phyloP scores from a whole-genome alignment of 2,113 vertebrate genomes.

The Glaucidium brasilianum region DNA sequence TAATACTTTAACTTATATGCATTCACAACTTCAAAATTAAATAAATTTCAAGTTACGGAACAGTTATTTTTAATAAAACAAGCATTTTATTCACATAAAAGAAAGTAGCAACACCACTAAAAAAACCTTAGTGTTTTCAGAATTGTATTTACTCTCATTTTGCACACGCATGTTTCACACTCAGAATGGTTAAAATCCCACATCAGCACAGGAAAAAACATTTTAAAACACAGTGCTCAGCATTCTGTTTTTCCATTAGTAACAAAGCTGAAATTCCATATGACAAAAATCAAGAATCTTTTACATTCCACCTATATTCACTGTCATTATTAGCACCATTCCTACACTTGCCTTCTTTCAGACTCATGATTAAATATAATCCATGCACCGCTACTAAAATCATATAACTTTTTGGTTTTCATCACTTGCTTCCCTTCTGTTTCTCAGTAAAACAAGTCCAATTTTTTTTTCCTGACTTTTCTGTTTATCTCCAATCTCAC shows the following conservation, averaged over 20 bases:
- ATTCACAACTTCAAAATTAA: neutral
- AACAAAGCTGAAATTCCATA: neutral
- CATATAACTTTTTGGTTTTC: fast-evolving
- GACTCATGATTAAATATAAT: neutral
- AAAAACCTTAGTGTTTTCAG: neutral
- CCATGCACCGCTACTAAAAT: neutral
- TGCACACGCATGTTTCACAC: neutral
- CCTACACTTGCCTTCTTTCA: neutral
- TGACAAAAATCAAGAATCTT: neutral
- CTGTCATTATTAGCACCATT: neutral
- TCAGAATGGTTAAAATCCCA: neutral
- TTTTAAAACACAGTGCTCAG: fast-evolving
- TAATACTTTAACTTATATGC: neutral
- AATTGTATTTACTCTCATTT: neutral
- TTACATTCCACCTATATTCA: neutral
- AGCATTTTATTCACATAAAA: neutral
- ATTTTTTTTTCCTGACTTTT: neutral
- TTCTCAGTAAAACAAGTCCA: neutral
- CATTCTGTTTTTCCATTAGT: neutral
- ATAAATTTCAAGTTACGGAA: neutral
- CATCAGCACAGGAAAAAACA: neutral
- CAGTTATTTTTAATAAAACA: neutral
- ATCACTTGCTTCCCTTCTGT: neutral
- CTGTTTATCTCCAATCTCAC: neutral
- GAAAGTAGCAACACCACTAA: neutral